Conservation (phyloP, 2,797 vertebrate species). For the Sebastes reedi region DNA sequence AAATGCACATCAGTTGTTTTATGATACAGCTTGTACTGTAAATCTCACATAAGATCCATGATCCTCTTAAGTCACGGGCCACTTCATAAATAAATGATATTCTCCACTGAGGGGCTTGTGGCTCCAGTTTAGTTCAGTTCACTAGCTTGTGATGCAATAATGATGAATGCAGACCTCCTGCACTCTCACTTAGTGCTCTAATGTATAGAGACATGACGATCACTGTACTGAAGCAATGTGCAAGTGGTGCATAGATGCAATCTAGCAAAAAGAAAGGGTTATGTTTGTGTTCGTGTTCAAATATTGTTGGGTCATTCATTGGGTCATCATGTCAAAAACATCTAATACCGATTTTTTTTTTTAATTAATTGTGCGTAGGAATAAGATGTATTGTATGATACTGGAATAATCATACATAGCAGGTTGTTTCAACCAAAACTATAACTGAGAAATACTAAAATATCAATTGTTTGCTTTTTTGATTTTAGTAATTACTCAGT, state of each 20-base stretch:
- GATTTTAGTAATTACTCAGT: not conserved
- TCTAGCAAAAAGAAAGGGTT: not conserved
- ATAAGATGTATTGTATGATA: not conserved
- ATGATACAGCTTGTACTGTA: conserved; percentile 38
- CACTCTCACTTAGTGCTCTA: conserved; percentile 48
- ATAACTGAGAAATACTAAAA: not conserved
- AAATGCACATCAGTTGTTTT: conserved; percentile 55
- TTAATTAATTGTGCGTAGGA: not conserved
- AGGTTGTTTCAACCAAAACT: not conserved
- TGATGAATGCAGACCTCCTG: conserved; percentile 52
- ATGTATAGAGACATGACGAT: conserved; percentile 40
- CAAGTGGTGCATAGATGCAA: not conserved
- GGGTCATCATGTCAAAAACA: not conserved
- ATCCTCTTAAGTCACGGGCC: conserved; percentile 64
- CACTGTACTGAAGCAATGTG: not conserved
- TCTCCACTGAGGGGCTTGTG: conserved; percentile 51
- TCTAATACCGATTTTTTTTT: not conserved
- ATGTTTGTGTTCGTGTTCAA: not conserved
- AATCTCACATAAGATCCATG: conserved; percentile 58
- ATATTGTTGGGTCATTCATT: not conserved
- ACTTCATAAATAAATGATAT: conserved; percentile 76
- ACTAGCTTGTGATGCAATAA: conserved; percentile 57
- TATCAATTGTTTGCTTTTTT: not conserved
- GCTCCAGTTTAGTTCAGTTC: conserved; percentile 55
- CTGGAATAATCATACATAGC: not conserved